phyloP scores from a whole-genome alignment of 2,113 vertebrate species.

The Coryphaenoides rupestris region DNA sequence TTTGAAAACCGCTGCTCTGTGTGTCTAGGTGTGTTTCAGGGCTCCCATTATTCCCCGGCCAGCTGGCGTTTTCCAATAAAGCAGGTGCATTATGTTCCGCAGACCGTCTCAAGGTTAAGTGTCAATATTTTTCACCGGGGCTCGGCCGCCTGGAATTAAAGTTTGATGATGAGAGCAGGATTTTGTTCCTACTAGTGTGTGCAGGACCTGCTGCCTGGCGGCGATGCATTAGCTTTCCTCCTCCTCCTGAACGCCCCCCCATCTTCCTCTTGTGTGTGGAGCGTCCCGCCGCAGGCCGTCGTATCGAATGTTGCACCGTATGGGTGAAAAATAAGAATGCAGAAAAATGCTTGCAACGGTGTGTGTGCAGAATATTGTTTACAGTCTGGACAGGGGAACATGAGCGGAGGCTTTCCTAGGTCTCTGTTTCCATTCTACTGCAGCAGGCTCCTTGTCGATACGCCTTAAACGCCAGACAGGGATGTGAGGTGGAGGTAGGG shows the following conservation, averaged over 20 bases:
- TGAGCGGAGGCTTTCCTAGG: too few relatives aligned
- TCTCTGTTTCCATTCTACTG: too few relatives aligned
- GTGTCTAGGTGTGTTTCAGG: too few relatives aligned
- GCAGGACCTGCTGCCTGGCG: conserved; percentile 13
- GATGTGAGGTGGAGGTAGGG: conserved; percentile 6
- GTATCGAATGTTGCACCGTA: neutral
- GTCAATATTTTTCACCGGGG: conserved; percentile 42
- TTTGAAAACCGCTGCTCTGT: too few relatives aligned
- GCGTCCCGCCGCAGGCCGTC: neutral
- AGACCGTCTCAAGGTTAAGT: conserved; percentile 57
- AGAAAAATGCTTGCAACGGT: too few relatives aligned
- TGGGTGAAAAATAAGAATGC: neutral
- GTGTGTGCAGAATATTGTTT: conserved; percentile 15
- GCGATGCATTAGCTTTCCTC: conserved; percentile 40
- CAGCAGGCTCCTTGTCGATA: too few relatives aligned
- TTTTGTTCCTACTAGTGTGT: conserved; percentile 58
- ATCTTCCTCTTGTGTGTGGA: conserved; percentile 6
- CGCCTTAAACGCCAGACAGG: too few relatives aligned
- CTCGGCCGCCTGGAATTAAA: conserved; percentile 46
- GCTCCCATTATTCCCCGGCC: neutral
- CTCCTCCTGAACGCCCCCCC: conserved; percentile 5
- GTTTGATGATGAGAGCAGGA: conserved; percentile 54
- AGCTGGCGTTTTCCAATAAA: neutral
- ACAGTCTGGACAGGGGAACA: too few relatives aligned
- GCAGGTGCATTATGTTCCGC: conserved; percentile 42